Evolutionary conservation across 1,140 invertebrate genomes (phyloP).

Genomic region (Goniozus legneri): DNA sequence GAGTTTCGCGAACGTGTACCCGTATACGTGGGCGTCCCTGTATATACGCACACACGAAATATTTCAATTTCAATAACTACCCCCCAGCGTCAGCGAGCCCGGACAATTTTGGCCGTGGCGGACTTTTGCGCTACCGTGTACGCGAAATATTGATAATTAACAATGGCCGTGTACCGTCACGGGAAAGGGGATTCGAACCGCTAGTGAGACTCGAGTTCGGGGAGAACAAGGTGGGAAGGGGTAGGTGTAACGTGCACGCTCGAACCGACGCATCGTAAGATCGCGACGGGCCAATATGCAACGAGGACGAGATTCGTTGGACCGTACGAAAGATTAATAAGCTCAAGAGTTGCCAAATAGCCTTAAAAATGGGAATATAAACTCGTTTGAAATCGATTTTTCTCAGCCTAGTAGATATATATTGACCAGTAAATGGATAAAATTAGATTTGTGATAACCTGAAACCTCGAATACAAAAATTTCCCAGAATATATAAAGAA

Average conservation of each 20-base stretch:
- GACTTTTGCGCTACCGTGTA: slow-evolving; percentile 40
- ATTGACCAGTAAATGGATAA: too few species aligned
- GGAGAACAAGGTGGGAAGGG: slow-evolving; percentile 1
- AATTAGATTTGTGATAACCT: too few species aligned
- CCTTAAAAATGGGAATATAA: too few species aligned
- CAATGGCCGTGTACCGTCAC: slow-evolving; percentile 43
- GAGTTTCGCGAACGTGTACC: slow-evolving; percentile 22
- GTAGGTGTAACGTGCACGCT: background rate
- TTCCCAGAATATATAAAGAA: too few species aligned
- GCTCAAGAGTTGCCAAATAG: too few species aligned
- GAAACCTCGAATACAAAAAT: too few species aligned
- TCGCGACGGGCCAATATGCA: too few species aligned
- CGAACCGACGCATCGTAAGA: too few species aligned
- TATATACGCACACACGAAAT: slow-evolving; percentile 33
- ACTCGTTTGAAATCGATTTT: too few species aligned
- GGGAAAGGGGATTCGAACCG: slow-evolving; percentile 13
- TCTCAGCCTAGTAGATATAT: too few species aligned
- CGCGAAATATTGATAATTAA: slow-evolving; percentile 55
- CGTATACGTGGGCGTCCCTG: slow-evolving; percentile 25
- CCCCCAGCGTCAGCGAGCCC: slow-evolving; percentile 44
- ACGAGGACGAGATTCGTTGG: too few species aligned
- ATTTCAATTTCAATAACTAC: slow-evolving; percentile 58
- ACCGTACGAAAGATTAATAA: too few species aligned
- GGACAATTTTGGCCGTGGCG: slow-evolving; percentile 33
- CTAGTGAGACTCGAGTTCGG: background rate